phyloP scores from a whole-genome alignment of 1,140 invertebrate species.

The Pristionchus pacificus region DNA sequence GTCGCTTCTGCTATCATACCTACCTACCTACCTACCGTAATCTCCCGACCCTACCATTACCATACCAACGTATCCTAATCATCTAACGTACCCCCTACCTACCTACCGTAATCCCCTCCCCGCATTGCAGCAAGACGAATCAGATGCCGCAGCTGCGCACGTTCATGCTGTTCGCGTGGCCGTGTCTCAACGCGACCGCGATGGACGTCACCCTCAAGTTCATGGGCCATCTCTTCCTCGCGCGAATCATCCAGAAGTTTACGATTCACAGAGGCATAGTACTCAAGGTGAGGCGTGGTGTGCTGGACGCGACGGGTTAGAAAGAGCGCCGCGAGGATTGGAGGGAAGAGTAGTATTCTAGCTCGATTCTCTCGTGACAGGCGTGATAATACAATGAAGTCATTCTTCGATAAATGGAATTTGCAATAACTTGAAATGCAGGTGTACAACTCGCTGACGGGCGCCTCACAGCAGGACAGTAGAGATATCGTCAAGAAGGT shows the following conservation, averaged over 20 bases:
- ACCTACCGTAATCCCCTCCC: neutral
- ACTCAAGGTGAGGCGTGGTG: conserved; percentile 75
- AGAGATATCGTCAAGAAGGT: conserved; percentile 78
- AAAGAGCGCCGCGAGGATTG: neutral
- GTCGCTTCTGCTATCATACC: no score
- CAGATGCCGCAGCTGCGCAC: conserved; percentile 81
- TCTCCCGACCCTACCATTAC: no score
- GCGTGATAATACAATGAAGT: no score
- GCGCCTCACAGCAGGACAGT: conserved; percentile 89
- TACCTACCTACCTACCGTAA: no score
- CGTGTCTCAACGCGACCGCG: conserved; percentile 92
- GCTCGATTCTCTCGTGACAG: no score
- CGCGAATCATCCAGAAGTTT: conserved; percentile 95
- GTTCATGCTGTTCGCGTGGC: conserved; percentile 98
- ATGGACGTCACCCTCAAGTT: conserved; percentile 91
- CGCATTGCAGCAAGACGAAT: no score
- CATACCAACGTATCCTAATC: no score
- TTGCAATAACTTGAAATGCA: no score
- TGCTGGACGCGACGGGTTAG: neutral
- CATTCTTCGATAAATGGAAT: no score
- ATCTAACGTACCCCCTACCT: no score
- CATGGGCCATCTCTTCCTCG: conserved; percentile 89
- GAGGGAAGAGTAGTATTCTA: no score
- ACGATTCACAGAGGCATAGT: conserved; percentile 95
- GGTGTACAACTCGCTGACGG: conserved; percentile 89